Evolutionary conservation across 2,113 vertebrate genomes (phyloP).

Genomic region (Pycnonotus jocosus): DNA sequence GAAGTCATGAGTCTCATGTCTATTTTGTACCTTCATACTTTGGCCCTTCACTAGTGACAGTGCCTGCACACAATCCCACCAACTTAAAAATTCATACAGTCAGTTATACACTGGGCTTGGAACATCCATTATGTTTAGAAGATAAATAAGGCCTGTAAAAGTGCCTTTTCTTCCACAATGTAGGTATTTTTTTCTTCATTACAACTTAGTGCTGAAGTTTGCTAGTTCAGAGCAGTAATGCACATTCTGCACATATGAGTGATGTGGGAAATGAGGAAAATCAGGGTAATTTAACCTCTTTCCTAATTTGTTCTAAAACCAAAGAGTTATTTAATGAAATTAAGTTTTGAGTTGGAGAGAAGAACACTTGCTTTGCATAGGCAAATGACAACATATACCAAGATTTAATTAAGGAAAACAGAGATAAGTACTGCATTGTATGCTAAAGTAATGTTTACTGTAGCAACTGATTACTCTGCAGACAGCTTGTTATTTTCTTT

Average conservation of each 20-base stretch:
- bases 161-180: background rate
- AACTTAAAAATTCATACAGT: conserved; percentile 20
- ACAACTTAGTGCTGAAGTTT: background rate
- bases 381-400: background rate
- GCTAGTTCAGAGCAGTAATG: background rate
- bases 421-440: conserved; percentile 30
- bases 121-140: conserved; percentile 44
- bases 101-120: background rate
- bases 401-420: conserved; percentile 49
- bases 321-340: conserved; percentile 5
- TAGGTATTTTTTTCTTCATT: conserved; percentile 37
- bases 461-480: conserved; percentile 40
- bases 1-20: background rate
- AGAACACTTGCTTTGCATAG: conserved; percentile 12
- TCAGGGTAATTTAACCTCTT: background rate
- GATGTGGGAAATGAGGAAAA: background rate
- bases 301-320: background rate
- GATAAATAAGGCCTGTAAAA: background rate
- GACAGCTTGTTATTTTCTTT: conserved; percentile 45
- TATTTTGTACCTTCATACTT: background rate
- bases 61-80: background rate
- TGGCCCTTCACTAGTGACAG: background rate
- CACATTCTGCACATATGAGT: background rate
- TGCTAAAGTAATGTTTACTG: conserved; percentile 46
- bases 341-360: conserved; percentile 2